phyloP scores from a whole-genome alignment of 2,888 invertebrate species.

The Oscheius sp. region DNA sequence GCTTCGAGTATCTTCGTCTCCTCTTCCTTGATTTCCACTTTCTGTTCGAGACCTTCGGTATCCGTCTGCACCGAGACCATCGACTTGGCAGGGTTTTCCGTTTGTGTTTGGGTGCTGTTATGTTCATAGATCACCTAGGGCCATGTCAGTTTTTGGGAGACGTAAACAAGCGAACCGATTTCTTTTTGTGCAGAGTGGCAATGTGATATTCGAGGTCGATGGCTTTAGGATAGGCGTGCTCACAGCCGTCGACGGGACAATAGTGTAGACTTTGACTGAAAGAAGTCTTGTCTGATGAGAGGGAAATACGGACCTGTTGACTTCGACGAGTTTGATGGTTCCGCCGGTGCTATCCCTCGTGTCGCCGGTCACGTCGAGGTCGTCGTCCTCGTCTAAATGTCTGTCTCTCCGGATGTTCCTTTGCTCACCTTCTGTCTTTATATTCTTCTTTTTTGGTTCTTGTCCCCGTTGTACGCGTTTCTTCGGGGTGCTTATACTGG shows the following conservation, averaged over 20 bases:
- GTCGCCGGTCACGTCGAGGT: slow-evolving; percentile 30
- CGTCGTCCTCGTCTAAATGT: slow-evolving; percentile 26
- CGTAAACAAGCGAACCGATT: slow-evolving; percentile 10
- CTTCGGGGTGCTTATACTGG: slow-evolving; percentile 20
- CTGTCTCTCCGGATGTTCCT: no score
- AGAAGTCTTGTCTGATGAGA: not conserved
- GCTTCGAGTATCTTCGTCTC: not conserved
- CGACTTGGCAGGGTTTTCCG: not conserved
- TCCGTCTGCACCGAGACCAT: slow-evolving; percentile 22
- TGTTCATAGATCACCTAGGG: slow-evolving; percentile 29
- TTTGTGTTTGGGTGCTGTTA: slow-evolving; percentile 28
- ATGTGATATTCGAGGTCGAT: slow-evolving; percentile 30
- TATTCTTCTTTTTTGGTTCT: slow-evolving; percentile 13
- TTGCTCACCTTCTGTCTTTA: slow-evolving; percentile 16
- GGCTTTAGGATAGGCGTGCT: slow-evolving; percentile 13
- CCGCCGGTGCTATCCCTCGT: slow-evolving; percentile 10
- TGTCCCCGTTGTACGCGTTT: slow-evolving; percentile 10
- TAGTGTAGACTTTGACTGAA: slow-evolving; percentile 9
- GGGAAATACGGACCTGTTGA: not conserved
- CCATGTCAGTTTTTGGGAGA: not conserved
- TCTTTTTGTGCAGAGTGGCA: slow-evolving; percentile 15
- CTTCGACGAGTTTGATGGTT: slow-evolving; percentile 13
- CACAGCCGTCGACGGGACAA: slow-evolving; percentile 28
- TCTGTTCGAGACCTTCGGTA: not conserved
- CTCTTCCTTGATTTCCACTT: not conserved